Evolutionary conservation across 2,113 vertebrate genomes (phyloP).

Genomic region (Megalops atlanticus): DNA sequence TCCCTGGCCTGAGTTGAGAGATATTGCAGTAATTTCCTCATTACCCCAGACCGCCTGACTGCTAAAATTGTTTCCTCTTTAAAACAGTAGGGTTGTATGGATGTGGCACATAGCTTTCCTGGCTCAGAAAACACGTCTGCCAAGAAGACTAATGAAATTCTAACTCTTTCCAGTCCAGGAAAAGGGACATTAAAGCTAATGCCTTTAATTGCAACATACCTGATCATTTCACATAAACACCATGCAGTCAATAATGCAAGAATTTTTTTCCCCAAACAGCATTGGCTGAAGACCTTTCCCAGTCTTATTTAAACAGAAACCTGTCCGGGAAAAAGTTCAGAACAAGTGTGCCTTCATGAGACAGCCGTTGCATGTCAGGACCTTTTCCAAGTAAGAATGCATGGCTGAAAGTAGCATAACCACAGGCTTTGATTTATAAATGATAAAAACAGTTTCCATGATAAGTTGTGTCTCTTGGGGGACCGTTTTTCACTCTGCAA

Average conservation of each 20-base stretch:
- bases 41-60: slow-evolving; percentile 12
- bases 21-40: slow-evolving; percentile 17
- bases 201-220: neutral
- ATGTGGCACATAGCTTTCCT: neutral
- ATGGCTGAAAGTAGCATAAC: neutral
- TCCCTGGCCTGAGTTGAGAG: neutral
- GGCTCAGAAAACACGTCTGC: neutral
- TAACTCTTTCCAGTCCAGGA: neutral
- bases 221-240: neutral
- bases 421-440: neutral
- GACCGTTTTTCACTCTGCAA: neutral
- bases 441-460: neutral
- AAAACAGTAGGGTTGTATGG: neutral
- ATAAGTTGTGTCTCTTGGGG: neutral
- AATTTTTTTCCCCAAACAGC: slow-evolving; percentile 11
- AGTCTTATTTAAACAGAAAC: too few relatives aligned
- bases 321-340: too few relatives aligned
- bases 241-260: slow-evolving; percentile 14
- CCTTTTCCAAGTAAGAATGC: neutral
- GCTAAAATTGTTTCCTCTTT: slow-evolving; percentile 10
- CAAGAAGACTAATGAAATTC: neutral
- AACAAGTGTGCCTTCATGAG: too few relatives aligned
- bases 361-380: neutral
- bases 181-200: neutral
- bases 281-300: neutral